Evolutionary conservation across 1,140 invertebrate species (phyloP).

Genomic region (Lithobius niger): DNA sequence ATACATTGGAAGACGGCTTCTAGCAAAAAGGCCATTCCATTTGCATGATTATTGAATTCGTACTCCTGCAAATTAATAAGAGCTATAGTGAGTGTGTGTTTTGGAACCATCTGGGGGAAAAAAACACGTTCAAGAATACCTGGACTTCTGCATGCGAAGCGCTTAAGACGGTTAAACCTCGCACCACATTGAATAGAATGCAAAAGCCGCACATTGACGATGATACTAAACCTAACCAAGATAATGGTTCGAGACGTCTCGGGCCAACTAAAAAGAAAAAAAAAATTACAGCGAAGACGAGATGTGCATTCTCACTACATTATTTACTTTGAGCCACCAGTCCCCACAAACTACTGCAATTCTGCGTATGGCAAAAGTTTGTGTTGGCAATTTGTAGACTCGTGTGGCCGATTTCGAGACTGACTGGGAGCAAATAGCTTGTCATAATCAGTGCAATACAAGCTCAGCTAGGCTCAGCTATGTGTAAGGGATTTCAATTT

Average conservation of each 20-base stretch:
- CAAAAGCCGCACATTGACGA: slow-evolving; percentile 16
- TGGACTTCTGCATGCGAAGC: slow-evolving; percentile 18
- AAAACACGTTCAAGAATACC: not conserved
- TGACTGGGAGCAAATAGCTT: too few relatives aligned
- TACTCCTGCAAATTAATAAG: slow-evolving; percentile 9
- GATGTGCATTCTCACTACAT: too few relatives aligned
- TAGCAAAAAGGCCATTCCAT: slow-evolving; percentile 17
- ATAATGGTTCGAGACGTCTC: slow-evolving; percentile 13
- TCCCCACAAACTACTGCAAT: too few relatives aligned
- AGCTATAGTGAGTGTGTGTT: not conserved
- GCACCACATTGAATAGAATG: slow-evolving; percentile 15
- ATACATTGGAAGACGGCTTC: slow-evolving; percentile 14
- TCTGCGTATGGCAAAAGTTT: too few relatives aligned
- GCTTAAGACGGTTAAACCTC: slow-evolving; percentile 17
- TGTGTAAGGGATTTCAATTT: too few relatives aligned
- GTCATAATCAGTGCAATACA: too few relatives aligned
- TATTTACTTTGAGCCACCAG: too few relatives aligned
- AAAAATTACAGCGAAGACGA: too few relatives aligned
- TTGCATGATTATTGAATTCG: slow-evolving; percentile 12
- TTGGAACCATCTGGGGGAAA: not conserved
- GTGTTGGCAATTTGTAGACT: too few relatives aligned
- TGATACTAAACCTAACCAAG: slow-evolving; percentile 12
- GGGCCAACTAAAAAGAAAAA: too few relatives aligned
- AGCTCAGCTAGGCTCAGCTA: too few relatives aligned
- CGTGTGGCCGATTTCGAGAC: too few relatives aligned